Evolutionary conservation across 2,797 vertebrate genomes (phyloP), one percentile per base, ranked within the genome.

Genomic region (Pogonophryne albipinna): DNA sequence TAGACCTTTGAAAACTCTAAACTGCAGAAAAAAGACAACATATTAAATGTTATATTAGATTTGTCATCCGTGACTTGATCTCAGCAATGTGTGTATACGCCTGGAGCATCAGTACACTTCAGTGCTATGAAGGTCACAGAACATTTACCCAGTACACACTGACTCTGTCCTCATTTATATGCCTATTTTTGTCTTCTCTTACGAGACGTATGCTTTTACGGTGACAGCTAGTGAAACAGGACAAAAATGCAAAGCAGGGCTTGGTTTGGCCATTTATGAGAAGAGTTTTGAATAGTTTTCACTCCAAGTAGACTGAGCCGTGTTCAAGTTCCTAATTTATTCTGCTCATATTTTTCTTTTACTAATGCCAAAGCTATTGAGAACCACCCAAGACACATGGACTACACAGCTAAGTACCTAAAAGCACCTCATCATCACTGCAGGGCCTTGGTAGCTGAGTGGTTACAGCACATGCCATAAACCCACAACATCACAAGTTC

Each of bases 71-170:
- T 13, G 20, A 47, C 17, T 57, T 10, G 51, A 73, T n/a, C 19
- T 50, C 5, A 10, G 49, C 46, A 15, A 19, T 53, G 11, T 61
- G 52, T 38, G 23, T 51, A 31, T 1, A 63, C 11, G 74, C 67
- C 59, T 45, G 27, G 38, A 65, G 47, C 16, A 1, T 57, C 20
- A 5, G 65, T 10, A 11, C 8, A 27, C 1, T 41, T 66, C 15
- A 34, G 19, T 42, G 16, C 46, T 23, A n/a, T 78, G 68, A 58
- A 77, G 67, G 57, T 78, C 77, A 71, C 20, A 71, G 44, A 82
- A 66, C 57, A 47, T 74, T 49, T 44, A 9, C 34, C 8, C 34
- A 45, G 41, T 41, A 34, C 47, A 45, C n/a, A 58, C 11, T 23
- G 65, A 64, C 62, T 51, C 44, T 53, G 69, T 27, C 62, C 58